These are phyloP conservation scores for Tholera decimalis DNA, from an alignment of 2,888 invertebrate genomes.

Conservation along the genomic window DNA sequence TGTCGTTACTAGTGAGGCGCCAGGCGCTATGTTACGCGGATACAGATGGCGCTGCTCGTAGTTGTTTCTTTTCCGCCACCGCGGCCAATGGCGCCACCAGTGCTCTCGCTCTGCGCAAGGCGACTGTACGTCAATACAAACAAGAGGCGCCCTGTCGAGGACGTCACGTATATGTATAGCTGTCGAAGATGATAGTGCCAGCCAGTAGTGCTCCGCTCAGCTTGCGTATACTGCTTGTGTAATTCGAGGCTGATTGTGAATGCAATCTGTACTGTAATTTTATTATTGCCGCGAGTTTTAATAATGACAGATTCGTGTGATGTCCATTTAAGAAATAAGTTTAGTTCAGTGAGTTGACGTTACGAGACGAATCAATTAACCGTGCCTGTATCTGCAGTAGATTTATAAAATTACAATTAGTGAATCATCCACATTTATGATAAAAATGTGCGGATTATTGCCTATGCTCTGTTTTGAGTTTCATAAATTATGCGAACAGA, in stretches of 20 bases:
- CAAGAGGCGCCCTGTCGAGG: constrained; percentile 81
- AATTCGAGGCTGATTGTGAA: constrained; percentile 83
- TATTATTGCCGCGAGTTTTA: constrained; percentile 78
- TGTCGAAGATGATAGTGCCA: constrained; percentile 79
- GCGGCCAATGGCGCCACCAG: constrained; percentile 71
- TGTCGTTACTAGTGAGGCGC: constrained; percentile 9
- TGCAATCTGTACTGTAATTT: constrained; percentile 78
- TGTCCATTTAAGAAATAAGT: constrained; percentile 66
- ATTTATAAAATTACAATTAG: constrained; percentile 73
- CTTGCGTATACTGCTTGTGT: constrained; percentile 85
- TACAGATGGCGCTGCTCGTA: constrained; percentile 68
- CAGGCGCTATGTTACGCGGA: not conserved
- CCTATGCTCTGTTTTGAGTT: constrained; percentile 66
- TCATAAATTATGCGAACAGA: constrained; percentile 34
- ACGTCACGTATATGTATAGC: constrained; percentile 81
- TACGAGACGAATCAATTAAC: constrained; percentile 68
- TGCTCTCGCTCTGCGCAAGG: constrained; percentile 78
- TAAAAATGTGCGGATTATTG: constrained; percentile 80
- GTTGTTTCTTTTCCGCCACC: constrained; percentile 43
- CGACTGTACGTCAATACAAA: constrained; percentile 88
- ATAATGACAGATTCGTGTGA: constrained; percentile 81
- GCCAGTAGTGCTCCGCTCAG: constrained; percentile 83
- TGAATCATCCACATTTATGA: constrained; percentile 70
- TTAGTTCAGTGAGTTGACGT: constrained; percentile 77
- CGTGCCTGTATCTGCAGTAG: constrained; percentile 75